Base-by-base conservation (phyloP, 2,113 vertebrate genomes). In the Dissostichus mawsoni region DNA sequence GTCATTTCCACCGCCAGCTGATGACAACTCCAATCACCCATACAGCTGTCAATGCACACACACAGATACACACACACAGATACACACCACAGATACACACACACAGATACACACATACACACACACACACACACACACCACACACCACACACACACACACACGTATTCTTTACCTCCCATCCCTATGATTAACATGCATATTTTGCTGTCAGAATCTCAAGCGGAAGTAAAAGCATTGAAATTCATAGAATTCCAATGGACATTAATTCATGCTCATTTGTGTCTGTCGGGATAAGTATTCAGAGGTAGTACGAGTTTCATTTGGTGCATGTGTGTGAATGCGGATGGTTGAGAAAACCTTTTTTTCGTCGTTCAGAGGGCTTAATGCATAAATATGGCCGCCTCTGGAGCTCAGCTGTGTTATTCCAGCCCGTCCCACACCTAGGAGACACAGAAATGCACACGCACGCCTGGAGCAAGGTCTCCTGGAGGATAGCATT, bases 1-100 rank as follows among this genome's bases (percentile, higher is more conserved):
- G 91, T 93, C 93, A 92, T 90, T 90, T 91, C 81, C 89, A 89
- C 89, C 73, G 86, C 89, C 89, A 90, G 85, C 78, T 73, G 81
- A 84, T 93, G 91, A 93, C 92, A 92, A 86, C 82, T 89, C 85
- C 89, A 86, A 92, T 93, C 86, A 90, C 83, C 89, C 89, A 80
- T 87, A 75, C 82, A 72, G 78, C 72, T 57, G 45, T 89, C 83
- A 81, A 29, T 16, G n/a, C 67, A 8, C 70, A 66, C 69, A 62
- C 56, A 55, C 62, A n/a, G n/a, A n/a, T n/a, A 36, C 20, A 56
- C 69, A 29, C 51, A 57, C n/a, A 58, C 48, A 44, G 73, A 59
- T 47, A 55, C 64, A 72, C 29, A 44, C n/a, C 23, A 33, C 70
- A 44, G 45, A 23, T 52, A 33, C 33, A 25, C 57, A 63, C 56